Conservation (phyloP, 2,797 vertebrate genomes). For the Pampus argenteus region DNA sequence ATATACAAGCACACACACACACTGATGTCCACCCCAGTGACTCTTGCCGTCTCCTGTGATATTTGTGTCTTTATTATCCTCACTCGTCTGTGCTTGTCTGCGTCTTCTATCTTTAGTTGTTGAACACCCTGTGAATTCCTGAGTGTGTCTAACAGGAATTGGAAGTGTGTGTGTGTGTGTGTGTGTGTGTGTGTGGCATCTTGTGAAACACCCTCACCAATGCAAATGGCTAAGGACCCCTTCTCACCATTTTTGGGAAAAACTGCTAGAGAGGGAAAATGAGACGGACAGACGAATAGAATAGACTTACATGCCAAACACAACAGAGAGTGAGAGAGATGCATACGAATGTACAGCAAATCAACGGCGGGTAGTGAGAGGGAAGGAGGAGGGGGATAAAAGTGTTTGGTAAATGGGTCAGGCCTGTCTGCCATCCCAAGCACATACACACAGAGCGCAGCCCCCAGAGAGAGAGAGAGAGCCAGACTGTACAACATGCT, state of each 20-base stretch:
- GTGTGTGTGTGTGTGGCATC: slow-evolving; percentile 7
- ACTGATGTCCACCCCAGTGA: background rate
- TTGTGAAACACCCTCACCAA: slow-evolving; percentile 17
- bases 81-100: background rate
- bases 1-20: background rate
- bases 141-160: slow-evolving; percentile 16
- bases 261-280: slow-evolving; percentile 20
- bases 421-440: slow-evolving; percentile 67
- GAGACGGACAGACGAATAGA: slow-evolving; percentile 40
- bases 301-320: slow-evolving; percentile 37
- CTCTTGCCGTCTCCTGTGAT: background rate
- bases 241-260: slow-evolving; percentile 13
- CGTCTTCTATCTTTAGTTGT: slow-evolving; percentile 45
- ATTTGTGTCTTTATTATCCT: slow-evolving; percentile 29
- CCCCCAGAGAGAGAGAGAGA: slow-evolving; percentile 66
- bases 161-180: background rate
- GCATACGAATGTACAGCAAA: slow-evolving; percentile 60
- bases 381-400: slow-evolving; percentile 33
- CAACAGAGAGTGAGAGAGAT: slow-evolving; percentile 22
- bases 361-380: slow-evolving; percentile 26
- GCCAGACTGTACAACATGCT: slow-evolving; percentile 52
- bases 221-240: slow-evolving; percentile 24
- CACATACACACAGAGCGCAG: slow-evolving; percentile 48
- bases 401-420: slow-evolving; percentile 79
- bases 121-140: slow-evolving; percentile 20